These are phyloP conservation scores for Silurus lanzhouensis DNA, from an alignment of 2,797 vertebrate genomes.

Conservation along the genomic window DNA sequence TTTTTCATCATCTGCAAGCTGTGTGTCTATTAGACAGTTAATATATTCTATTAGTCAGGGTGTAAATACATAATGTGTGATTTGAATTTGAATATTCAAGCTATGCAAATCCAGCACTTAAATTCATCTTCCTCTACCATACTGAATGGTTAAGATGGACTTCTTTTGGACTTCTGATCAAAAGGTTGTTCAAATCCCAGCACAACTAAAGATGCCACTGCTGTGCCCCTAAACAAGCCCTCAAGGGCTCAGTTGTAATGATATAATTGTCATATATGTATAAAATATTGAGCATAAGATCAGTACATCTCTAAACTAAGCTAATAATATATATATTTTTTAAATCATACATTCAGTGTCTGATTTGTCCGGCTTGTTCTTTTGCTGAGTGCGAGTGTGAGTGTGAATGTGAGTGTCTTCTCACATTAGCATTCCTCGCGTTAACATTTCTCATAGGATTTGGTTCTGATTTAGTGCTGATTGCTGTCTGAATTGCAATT, in stretches of 20 bases:
- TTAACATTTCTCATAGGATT: slow-evolving; percentile 18
- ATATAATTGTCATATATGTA: too few relatives aligned
- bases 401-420: neutral
- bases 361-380: neutral
- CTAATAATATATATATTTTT: neutral
- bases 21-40: neutral
- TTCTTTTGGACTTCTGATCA: too few relatives aligned
- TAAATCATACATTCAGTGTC: neutral
- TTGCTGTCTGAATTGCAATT: slow-evolving; percentile 3
- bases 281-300: neutral
- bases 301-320: neutral
- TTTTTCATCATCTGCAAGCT: neutral
- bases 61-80: neutral
- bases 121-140: too few relatives aligned
- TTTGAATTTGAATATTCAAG: neutral
- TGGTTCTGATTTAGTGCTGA: slow-evolving; percentile 1
- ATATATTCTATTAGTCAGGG: neutral
- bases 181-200: too few relatives aligned
- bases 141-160: too few relatives aligned
- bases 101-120: too few relatives aligned
- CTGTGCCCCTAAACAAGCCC: too few relatives aligned
- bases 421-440: neutral
- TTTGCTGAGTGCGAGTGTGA: neutral
- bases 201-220: too few relatives aligned
- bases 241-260: too few relatives aligned